Evolutionary conservation across 2,888 invertebrate genomes (phyloP), one percentile per base, ranked within the genome.

Genomic region (Caenorhabditis parvicauda): DNA sequence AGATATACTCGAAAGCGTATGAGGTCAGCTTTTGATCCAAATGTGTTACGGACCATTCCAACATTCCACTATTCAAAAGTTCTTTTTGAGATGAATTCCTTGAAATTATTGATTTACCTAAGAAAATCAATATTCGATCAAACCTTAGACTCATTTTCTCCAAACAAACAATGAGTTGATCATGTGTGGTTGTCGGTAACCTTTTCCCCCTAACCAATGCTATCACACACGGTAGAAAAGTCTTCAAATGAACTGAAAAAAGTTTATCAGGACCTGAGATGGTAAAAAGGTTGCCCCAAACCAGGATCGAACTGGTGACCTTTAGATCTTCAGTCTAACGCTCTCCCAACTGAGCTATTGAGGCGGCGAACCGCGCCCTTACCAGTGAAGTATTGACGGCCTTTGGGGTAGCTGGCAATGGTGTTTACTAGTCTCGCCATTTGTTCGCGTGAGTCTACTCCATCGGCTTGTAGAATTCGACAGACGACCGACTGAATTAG

Each of bases 311-410:
- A 76, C 74, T 72, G 61, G 75, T 54, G 74, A 76, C 76, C 58
- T 75, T 76, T 74, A 74, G 74, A 74, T 74, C 77, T 75, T 74
- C 76, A 74, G 77, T 77, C 76, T 77, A 74, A 74, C 75, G 76
- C 75, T 74, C 75, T 72, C 74, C 74, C 74, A 70, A 74, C 76
- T 74, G 74, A 74, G 74, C 74, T 74, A 74, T 73, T 62, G 45
- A 41, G 41, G 41, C 41, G 9, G n/a, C 35, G 35, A 32, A 12
- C 41, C 14, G n/a, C 7, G 22, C 12, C 24, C 7, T 9, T 17
- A 67, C 67, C 60, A 5, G 58, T 57, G 17, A 68, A 65, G 27
- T 65, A 68, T 12, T 54, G 48, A 4, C 68, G 44, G 21, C 68
- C 68, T 29, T 35, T 45, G 9, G 60, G 47, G 27, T 60, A 65